Evolutionary conservation across 2,888 invertebrate genomes (phyloP), one percentile per base, ranked within the genome.

Genomic region (Dicyrtomina minuta): DNA sequence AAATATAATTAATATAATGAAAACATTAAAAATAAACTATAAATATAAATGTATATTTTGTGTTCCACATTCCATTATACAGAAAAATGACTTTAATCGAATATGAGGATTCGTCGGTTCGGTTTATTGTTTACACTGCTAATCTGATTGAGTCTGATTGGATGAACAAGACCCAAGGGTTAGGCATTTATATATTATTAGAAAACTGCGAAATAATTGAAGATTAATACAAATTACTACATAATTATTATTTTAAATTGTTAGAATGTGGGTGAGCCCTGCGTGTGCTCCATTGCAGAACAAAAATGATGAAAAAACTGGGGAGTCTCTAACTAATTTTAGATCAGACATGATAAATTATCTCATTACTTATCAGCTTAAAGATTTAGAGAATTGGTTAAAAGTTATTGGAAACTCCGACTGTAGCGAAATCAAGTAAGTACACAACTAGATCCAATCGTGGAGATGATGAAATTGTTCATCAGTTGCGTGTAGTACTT

Each of bases 91-190:
- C 93, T 86, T 81, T 97, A 0, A 84, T 96, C 0, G 87, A 88
- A 60, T 96, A 96, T 79, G 89, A 86, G 72, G 90, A 94, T 79
- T 86, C 88, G 0, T 91, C 92, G 0, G 83, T 96, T 65, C 84
- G 96, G 13, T 88, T 97, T 6, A 89, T 95, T 0, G 87, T 97
- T 41, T 92, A 92, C 0, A 96, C 96, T 0, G 94, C 96, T 0
- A 98, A 98, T 84, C 84, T 97, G 3, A 91, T 96, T 77, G 85
- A 88, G 26, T 89, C 90, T 74, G 97, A 98, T 82, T 98, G 97
- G 97, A 88, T 91, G 79, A 91, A 96, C 81, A 88, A 95, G 78
- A 93, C 95, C 0, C 96, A 98, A 82, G 95, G 95, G 87, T 91
- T 53, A n/a, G 26, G 12, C 24, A 22, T 60, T 60, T 33, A 33